A percentile compares a stretch with the other conserved stretches of the same genome.
phyloP scores from a whole-genome alignment of 2,113 vertebrate species.

The Poecile atricapillus region DNA sequence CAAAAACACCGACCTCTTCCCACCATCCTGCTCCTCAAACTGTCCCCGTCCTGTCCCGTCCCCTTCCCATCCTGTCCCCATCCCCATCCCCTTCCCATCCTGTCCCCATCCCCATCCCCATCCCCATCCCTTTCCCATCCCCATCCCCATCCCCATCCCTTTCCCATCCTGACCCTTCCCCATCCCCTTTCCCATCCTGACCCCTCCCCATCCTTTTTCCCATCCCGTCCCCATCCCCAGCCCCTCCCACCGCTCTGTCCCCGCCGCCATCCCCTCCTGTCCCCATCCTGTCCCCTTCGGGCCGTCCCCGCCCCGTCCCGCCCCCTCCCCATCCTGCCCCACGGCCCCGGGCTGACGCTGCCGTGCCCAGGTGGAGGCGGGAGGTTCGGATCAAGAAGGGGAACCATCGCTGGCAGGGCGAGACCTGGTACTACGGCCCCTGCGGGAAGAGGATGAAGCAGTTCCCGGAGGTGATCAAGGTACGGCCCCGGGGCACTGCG shows the following conservation, averaged over 20 bases:
- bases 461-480: slow-evolving; percentile 96
- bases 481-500: background rate
- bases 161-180: background rate
- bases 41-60: background rate
- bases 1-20: background rate
- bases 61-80: background rate
- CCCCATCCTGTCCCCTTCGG: too few relatives aligned
- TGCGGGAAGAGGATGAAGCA: slow-evolving; percentile 97
- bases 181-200: too few relatives aligned
- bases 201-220: too few relatives aligned
- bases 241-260: background rate
- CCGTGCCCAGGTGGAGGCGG: slow-evolving; percentile 82
- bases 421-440: slow-evolving; percentile 97
- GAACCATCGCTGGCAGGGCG: slow-evolving; percentile 90
- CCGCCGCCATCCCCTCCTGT: background rate
- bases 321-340: background rate
- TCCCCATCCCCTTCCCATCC: too few relatives aligned
- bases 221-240: too few relatives aligned
- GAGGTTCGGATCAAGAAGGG: slow-evolving; percentile 90
- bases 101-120: too few relatives aligned
- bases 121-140: background rate
- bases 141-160: background rate
- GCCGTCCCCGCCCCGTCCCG: background rate
- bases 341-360: background rate
- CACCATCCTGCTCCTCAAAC: background rate